Percentiles rank a stretch among this genome's conserved stretches.
Evolutionary conservation across 2,113 vertebrate genomes (phyloP).

Genomic region (Osmerus mordax): DNA sequence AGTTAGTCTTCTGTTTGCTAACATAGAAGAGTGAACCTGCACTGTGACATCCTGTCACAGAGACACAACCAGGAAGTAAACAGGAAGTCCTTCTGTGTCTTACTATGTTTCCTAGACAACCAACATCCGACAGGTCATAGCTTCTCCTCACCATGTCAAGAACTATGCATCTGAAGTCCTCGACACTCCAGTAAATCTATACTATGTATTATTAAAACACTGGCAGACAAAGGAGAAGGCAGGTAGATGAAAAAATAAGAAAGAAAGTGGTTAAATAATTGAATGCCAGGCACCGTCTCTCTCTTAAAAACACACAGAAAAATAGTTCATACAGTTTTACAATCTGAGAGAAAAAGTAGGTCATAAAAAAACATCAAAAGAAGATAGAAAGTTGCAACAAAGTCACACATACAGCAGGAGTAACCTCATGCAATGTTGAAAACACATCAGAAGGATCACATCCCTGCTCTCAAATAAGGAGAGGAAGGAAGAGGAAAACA

Average conservation of each 20-base stretch:
- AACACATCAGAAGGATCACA: constrained; percentile 24
- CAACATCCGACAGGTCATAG: constrained; percentile 43
- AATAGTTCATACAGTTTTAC: constrained; percentile 45
- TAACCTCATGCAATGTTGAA: constrained; percentile 45
- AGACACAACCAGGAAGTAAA: not conserved
- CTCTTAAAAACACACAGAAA: constrained; percentile 30
- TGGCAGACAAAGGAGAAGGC: constrained; percentile 61
- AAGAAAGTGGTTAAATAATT: constrained; percentile 69
- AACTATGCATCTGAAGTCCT: not conserved
- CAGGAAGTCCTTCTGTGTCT: not conserved
- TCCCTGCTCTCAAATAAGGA: not conserved
- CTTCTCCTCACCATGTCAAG: constrained; percentile 2
- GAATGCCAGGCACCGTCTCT: constrained; percentile 41
- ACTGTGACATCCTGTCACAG: not conserved
- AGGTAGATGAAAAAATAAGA: constrained; percentile 58
- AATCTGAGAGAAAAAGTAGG: constrained; percentile 52
- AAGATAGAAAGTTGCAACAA: constrained; percentile 54
- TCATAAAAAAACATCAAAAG: constrained; percentile 59
- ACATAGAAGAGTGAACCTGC: not conserved
- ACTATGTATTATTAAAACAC: constrained; percentile 72
- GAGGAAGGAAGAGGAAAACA: not conserved
- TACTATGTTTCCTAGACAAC: constrained; percentile 9
- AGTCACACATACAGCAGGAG: constrained; percentile 47
- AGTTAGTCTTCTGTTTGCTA: not conserved
- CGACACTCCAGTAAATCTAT: constrained; percentile 52